Conservation (phyloP, 2,888 invertebrate species). For the Patella ulyssiponensis region DNA sequence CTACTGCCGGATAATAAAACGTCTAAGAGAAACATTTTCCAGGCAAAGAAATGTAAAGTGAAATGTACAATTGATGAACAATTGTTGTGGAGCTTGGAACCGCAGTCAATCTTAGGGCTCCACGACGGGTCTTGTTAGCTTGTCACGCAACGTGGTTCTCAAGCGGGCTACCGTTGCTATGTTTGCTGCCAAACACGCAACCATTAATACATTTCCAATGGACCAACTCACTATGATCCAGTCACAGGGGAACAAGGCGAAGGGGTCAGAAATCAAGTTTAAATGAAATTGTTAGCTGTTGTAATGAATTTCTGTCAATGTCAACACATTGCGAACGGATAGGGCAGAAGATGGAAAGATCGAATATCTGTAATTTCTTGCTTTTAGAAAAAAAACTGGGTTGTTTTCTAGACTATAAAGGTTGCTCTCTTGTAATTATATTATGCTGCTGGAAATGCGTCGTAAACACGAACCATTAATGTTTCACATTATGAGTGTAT, state of each 20-base stretch:
- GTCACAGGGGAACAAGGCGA: slow-evolving; percentile 5
- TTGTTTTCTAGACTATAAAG: too few species aligned
- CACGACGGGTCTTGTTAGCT: slow-evolving; percentile 1
- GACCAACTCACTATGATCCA: background rate
- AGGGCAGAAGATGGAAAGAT: too few species aligned
- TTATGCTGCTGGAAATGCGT: too few species aligned
- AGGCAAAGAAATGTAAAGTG: background rate
- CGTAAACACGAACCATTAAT: too few species aligned
- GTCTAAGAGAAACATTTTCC: background rate
- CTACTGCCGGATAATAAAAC: background rate
- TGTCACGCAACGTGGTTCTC: background rate
- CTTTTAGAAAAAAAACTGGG: too few species aligned
- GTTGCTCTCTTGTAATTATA: too few species aligned
- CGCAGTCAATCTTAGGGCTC: background rate
- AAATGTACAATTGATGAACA: background rate
- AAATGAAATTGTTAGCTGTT: slow-evolving; percentile 17
- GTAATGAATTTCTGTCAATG: slow-evolving; percentile 11
- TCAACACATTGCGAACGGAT: background rate
- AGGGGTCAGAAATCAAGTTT: slow-evolving; percentile 30
- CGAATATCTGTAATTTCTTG: too few species aligned
- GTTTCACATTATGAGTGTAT: too few species aligned
- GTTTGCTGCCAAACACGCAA: slow-evolving; percentile 5
- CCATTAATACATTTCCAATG: background rate
- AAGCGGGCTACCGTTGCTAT: slow-evolving; percentile 4
- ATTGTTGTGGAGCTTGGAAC: background rate